Conservation (phyloP, 2,113 vertebrate species). For the Elaphurus davidianus region DNA sequence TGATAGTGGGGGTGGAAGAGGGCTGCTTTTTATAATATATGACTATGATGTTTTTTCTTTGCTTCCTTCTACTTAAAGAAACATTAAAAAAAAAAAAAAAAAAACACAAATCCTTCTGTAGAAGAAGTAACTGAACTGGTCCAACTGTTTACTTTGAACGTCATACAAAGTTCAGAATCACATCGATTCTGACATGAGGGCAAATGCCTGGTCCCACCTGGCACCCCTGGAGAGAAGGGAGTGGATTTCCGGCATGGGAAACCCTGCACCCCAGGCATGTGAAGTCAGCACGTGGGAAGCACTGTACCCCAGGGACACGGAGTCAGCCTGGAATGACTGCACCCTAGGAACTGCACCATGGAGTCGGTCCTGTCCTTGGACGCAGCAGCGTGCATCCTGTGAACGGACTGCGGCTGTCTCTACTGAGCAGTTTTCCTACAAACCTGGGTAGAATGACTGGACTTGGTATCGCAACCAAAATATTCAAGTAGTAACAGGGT, state of each 20-base stretch:
- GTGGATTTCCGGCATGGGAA: accelerated
- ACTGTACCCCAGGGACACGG: neutral
- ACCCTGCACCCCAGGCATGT: accelerated
- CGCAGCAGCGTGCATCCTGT: accelerated
- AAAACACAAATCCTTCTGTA: neutral
- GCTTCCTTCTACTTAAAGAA: neutral
- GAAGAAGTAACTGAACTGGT: neutral
- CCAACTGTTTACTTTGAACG: neutral
- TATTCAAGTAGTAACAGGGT: neutral
- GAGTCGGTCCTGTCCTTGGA: neutral
- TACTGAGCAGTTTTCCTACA: neutral
- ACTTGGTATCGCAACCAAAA: neutral
- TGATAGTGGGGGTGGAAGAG: neutral
- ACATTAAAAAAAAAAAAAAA: neutral
- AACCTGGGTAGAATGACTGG: neutral
- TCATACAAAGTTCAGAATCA: neutral
- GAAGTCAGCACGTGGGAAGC: accelerated
- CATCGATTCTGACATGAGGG: neutral
- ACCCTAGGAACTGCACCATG: neutral
- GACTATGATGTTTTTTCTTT: neutral
- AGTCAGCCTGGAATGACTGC: neutral
- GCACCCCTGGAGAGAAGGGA: neutral
- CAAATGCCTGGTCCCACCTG: neutral
- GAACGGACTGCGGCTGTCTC: neutral
- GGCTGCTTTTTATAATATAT: neutral